These are phyloP conservation scores for Rhagologus leucostigma DNA, from an alignment of 2,113 vertebrate genomes.

Conservation along the genomic window DNA sequence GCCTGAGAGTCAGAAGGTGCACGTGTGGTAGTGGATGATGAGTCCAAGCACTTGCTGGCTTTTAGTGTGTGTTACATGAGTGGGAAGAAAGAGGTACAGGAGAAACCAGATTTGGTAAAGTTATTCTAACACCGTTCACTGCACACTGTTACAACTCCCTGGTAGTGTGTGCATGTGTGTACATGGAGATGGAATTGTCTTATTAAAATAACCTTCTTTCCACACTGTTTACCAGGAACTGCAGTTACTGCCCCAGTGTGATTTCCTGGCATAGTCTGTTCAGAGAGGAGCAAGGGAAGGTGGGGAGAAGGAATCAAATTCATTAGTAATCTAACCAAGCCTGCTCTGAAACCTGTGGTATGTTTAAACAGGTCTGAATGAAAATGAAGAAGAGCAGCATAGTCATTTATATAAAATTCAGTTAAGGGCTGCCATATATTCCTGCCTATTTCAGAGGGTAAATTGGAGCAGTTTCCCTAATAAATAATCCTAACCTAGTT, in stretches of 20 bases:
- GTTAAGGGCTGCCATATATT: background rate
- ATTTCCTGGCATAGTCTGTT: background rate
- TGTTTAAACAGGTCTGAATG: background rate
- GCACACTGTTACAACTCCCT: background rate
- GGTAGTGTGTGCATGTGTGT: background rate
- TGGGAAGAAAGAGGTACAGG: background rate
- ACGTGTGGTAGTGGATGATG: background rate
- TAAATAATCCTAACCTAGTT: background rate
- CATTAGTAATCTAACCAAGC: background rate
- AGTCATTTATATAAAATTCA: background rate
- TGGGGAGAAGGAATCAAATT: background rate
- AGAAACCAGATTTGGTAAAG: background rate
- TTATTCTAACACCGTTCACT: background rate
- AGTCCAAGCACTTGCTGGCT: background rate
- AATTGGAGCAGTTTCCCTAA: background rate
- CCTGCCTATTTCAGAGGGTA: background rate
- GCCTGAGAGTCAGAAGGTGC: background rate
- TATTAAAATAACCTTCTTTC: background rate
- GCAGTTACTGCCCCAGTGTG: background rate
- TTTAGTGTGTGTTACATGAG: background rate
- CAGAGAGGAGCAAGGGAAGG: background rate
- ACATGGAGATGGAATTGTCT: background rate
- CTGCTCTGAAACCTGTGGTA: background rate
- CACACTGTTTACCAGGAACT: background rate
- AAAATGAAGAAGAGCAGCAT: background rate